phyloP scores from a whole-genome alignment of 1,140 invertebrate genomes.

The Zaprionus gabonicus region DNA sequence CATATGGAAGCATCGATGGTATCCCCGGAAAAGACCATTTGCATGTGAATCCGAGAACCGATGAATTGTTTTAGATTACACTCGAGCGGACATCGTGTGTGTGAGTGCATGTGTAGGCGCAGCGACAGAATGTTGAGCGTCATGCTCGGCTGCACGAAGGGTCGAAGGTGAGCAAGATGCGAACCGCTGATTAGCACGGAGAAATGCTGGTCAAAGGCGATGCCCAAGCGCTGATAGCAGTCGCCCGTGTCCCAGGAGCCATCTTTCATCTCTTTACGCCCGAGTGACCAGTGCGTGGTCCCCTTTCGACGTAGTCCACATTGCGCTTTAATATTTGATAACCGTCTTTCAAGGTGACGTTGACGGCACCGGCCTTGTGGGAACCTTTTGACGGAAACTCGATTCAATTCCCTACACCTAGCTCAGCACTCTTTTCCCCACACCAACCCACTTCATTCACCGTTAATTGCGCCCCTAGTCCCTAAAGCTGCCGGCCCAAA shows the following conservation, averaged over 20 bases:
- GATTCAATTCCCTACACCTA: too few relatives aligned
- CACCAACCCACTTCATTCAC: not conserved
- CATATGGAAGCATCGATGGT: not conserved
- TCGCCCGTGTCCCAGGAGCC: constrained; percentile 23
- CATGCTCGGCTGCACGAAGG: constrained; percentile 35
- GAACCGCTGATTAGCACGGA: constrained; percentile 44
- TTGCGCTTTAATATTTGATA: constrained; percentile 63
- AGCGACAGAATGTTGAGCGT: constrained; percentile 23
- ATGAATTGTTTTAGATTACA: not conserved
- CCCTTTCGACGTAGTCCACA: not conserved
- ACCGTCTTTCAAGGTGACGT: constrained; percentile 14
- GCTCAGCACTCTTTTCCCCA: not conserved
- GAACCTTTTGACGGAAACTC: constrained; percentile 2
- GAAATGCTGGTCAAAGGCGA: constrained; percentile 20
- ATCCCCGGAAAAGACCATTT: not conserved
- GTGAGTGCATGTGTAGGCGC: constrained; percentile 25
- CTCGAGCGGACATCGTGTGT: not conserved
- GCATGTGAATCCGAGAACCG: not conserved
- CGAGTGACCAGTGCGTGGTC: constrained; percentile 15
- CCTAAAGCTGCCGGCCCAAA: not conserved
- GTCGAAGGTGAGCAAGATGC: constrained; percentile 36
- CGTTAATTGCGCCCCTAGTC: not conserved
- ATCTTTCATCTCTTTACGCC: constrained; percentile 30
- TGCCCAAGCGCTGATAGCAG: constrained; percentile 35
- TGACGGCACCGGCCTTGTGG: not conserved